These are phyloP conservation scores for Phalanger gymnotis DNA, from an alignment of 2,797 vertebrate species.

Conservation along the genomic window DNA sequence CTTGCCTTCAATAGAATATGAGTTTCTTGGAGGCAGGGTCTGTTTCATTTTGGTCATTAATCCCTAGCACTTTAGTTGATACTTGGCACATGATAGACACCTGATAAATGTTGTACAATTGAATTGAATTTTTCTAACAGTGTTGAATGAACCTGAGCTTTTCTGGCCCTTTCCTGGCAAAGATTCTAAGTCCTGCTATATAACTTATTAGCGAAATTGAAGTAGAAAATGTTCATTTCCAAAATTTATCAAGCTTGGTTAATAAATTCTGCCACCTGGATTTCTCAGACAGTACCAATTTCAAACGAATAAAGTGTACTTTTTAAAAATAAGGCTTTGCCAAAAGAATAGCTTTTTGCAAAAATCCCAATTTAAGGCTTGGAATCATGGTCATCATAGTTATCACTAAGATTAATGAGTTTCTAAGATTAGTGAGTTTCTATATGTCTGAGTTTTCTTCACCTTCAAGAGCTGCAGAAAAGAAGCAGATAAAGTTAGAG, in stretches of 20 bases:
- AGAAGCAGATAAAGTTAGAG: background rate
- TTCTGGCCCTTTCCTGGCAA: background rate
- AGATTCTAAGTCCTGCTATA: constrained; percentile 26
- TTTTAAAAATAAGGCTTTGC: background rate
- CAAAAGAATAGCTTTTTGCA: background rate
- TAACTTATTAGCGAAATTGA: background rate
- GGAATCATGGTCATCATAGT: background rate
- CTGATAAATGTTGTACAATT: background rate
- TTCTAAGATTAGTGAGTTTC: background rate
- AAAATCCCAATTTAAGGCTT: background rate
- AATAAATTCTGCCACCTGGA: background rate
- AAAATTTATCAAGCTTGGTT: constrained; percentile 2
- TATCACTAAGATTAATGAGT: background rate
- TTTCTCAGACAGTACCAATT: constrained; percentile 29
- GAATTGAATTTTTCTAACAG: background rate
- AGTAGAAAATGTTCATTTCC: background rate
- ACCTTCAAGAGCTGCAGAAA: background rate
- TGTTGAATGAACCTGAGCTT: background rate
- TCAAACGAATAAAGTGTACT: constrained; percentile 18
- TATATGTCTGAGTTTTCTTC: background rate
- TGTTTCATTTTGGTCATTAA: background rate
- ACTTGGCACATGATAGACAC: background rate
- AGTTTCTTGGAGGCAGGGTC: background rate
- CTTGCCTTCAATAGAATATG: background rate
- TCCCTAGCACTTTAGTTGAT: background rate